A percentile compares a stretch with the other conserved stretches of the same genome.
Evolutionary conservation across 1,140 invertebrate species (phyloP).

Genomic region (Eciton burchellii): DNA sequence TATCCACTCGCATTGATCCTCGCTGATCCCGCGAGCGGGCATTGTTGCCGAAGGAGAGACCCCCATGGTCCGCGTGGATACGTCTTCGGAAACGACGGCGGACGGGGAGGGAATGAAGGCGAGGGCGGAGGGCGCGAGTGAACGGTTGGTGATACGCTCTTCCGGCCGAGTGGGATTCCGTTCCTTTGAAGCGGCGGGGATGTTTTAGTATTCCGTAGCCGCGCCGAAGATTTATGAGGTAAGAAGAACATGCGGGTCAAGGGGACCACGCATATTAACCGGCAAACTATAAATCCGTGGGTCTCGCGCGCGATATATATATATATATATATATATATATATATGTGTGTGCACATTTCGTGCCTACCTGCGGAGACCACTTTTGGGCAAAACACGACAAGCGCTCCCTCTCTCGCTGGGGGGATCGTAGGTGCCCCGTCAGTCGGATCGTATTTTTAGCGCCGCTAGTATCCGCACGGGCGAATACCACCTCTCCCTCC

Average conservation of each 20-base stretch:
- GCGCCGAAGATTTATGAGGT: conserved; percentile 69
- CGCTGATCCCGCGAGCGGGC: conserved; percentile 56
- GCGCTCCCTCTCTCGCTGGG: conserved; percentile 11
- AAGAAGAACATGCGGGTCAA: conserved; percentile 73
- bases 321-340: too few relatives aligned
- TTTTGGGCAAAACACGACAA: conserved; percentile 66
- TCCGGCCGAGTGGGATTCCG: conserved; percentile 42
- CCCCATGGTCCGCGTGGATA: not conserved
- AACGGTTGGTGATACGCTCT: conserved; percentile 62
- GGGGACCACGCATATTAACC: conserved; percentile 70
- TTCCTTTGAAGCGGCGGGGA: conserved; percentile 42
- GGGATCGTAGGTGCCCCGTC: conserved; percentile 59
- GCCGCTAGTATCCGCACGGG: conserved; percentile 52
- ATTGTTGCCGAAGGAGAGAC: conserved; percentile 59
- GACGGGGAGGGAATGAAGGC: too few relatives aligned
- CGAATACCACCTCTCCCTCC: conserved; percentile 21
- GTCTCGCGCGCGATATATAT: too few relatives aligned
- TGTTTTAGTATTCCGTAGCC: conserved; percentile 71
- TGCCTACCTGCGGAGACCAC: conserved; percentile 62
- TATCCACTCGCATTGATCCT: conserved; percentile 74
- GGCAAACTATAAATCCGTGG: conserved; percentile 69
- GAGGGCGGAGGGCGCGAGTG: conserved; percentile 9
- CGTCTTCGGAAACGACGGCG: not conserved
- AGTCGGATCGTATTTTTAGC: conserved; percentile 63
- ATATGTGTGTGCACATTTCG: conserved; percentile 59